Conservation (phyloP, 2,113 vertebrate species). For the Salvelinus alpinus region DNA sequence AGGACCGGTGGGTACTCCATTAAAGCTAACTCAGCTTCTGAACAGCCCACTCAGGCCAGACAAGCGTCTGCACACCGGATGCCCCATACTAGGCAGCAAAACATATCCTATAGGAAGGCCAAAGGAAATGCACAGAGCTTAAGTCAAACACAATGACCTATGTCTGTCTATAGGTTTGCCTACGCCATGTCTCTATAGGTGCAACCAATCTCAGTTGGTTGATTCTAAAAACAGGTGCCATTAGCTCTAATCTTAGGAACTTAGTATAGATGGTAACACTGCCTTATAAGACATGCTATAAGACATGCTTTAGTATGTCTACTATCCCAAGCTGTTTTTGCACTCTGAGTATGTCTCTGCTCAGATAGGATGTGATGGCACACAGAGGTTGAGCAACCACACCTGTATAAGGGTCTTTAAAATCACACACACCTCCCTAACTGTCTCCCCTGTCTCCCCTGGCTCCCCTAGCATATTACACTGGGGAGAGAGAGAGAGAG, state of each 20-base stretch:
- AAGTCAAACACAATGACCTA: conserved; percentile 50
- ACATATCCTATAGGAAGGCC: conserved; percentile 28
- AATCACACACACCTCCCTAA: conserved; percentile 40
- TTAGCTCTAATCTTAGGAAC: conserved; percentile 33
- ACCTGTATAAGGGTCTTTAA: conserved; percentile 6
- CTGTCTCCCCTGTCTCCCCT: conserved; percentile 14
- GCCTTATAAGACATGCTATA: conserved; percentile 48
- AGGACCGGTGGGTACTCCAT: conserved; percentile 7
- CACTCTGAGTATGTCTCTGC: background rate
- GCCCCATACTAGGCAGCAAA: conserved; percentile 32
- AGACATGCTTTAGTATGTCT: conserved; percentile 45
- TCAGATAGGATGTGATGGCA: background rate
- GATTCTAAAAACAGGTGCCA: conserved; percentile 58
- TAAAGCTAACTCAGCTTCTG: conserved; percentile 32
- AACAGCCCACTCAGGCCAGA: conserved; percentile 18
- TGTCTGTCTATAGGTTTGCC: conserved; percentile 47
- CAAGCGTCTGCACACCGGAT: conserved; percentile 37
- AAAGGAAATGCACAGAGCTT: conserved; percentile 4
- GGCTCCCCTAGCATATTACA: too few relatives aligned
- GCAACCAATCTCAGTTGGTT: background rate
- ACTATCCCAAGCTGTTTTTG: conserved; percentile 41
- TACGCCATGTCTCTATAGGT: conserved; percentile 6
- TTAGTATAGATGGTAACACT: conserved; percentile 29
- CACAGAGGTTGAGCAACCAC: too few relatives aligned
- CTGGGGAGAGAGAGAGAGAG: conserved; percentile 67